phyloP scores from a whole-genome alignment of 2,888 invertebrate species.

The Polyommatus iphigenia region DNA sequence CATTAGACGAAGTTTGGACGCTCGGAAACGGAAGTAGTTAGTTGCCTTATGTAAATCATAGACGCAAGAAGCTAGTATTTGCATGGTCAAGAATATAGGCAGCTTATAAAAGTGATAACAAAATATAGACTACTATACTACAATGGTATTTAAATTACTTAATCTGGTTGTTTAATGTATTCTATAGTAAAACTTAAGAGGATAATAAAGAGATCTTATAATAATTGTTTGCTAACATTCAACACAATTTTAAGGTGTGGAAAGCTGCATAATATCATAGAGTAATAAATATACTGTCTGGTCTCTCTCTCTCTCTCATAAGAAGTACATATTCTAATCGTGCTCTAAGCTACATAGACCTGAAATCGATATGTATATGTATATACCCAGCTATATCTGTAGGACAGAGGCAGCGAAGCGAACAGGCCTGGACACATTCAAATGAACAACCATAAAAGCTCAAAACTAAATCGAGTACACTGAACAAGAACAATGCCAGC shows the following conservation, averaged over 20 bases:
- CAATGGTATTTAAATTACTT: background rate
- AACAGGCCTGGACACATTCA: constrained; percentile 47
- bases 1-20: constrained; percentile 16
- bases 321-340: background rate
- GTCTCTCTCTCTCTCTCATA: no score
- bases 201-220: background rate
- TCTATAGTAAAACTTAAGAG: no score
- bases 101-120: background rate
- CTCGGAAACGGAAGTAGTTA: constrained; percentile 4
- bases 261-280: background rate
- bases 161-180: background rate
- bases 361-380: background rate
- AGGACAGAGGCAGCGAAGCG: constrained; percentile 42
- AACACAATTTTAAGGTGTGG: background rate
- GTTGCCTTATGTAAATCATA: constrained; percentile 16
- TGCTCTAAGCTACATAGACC: background rate
- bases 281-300: no score
- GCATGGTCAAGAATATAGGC: background rate
- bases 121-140: background rate
- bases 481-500: constrained; percentile 72
- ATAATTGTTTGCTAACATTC: background rate
- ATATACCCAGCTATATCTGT: constrained; percentile 17
- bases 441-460: constrained; percentile 69
- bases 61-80: constrained; percentile 11
- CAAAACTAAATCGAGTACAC: constrained; percentile 68